Conservation (phyloP, 2,113 vertebrate genomes). For the Electrona antarctica region DNA sequence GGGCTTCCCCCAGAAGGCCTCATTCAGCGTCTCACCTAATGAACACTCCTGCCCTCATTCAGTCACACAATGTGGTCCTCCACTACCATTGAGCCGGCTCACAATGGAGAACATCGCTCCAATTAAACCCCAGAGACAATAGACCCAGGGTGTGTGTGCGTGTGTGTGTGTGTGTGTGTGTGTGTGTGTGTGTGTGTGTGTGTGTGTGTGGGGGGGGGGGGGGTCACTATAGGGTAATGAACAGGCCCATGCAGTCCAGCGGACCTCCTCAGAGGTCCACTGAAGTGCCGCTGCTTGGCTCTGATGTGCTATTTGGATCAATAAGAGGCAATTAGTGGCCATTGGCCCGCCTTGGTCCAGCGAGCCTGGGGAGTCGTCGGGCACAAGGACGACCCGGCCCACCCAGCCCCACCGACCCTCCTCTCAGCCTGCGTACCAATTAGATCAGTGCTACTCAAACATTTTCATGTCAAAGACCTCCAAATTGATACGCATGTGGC, state of each 20-base stretch:
- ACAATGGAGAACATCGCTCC: constrained; percentile 83
- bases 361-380: background rate
- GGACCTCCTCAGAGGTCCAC: constrained; percentile 74
- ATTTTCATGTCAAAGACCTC: no score
- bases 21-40: constrained; percentile 84
- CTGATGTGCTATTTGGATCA: constrained; percentile 84
- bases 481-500: no score
- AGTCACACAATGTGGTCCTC: constrained; percentile 80
- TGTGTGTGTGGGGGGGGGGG: constrained; percentile 43
- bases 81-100: constrained; percentile 76
- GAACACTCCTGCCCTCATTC: constrained; percentile 86
- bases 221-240: constrained; percentile 79
- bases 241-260: constrained; percentile 59
- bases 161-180: no score
- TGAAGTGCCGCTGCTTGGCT: constrained; percentile 74
- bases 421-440: constrained; percentile 33
- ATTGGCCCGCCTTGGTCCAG: constrained; percentile 51
- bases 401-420: constrained; percentile 17
- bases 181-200: constrained; percentile 39
- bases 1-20: constrained; percentile 72
- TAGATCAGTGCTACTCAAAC: no score
- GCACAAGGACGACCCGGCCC: constrained; percentile 59
- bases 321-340: constrained; percentile 80
- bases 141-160: constrained; percentile 41
- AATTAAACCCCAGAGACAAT: constrained; percentile 85